Conservation (phyloP, 2,888 invertebrate species). For the Calliopum simillimum region DNA sequence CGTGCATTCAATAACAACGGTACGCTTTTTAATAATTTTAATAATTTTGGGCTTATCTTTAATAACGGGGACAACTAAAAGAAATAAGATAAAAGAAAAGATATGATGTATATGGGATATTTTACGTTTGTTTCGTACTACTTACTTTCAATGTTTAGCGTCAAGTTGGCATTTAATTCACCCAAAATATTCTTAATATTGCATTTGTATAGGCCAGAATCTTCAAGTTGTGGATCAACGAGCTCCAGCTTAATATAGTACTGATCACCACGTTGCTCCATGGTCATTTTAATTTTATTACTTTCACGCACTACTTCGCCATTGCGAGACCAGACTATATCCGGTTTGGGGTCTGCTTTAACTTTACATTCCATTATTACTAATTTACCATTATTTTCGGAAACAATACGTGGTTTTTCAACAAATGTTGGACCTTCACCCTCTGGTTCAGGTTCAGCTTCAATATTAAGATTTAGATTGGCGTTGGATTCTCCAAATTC, state of each 20-base stretch:
- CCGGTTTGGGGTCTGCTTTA: conserved; percentile 84
- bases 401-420: conserved; percentile 88
- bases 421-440: conserved; percentile 95
- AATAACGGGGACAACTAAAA: conserved; percentile 89
- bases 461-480: conserved; percentile 95
- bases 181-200: conserved; percentile 96
- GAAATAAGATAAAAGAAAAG: conserved; percentile 38
- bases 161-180: conserved; percentile 96
- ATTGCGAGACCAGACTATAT: conserved; percentile 86
- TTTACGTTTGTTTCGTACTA: conserved; percentile 43
- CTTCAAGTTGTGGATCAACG: conserved; percentile 91
- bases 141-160: conserved; percentile 97
- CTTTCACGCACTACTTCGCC: conserved; percentile 83
- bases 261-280: conserved; percentile 82
- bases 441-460: conserved; percentile 94
- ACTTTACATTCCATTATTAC: conserved; percentile 91
- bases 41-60: conserved; percentile 93
- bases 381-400: conserved; percentile 84
- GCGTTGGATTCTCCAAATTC: conserved; percentile 97
- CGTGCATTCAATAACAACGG: conserved; percentile 92
- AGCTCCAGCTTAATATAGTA: conserved; percentile 90
- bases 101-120: not conserved
- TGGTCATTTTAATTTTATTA: conserved; percentile 81
- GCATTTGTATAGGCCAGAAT: conserved; percentile 98
- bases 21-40: conserved; percentile 91